These are phyloP conservation scores for Leptosomus discolor DNA, from an alignment of 2,113 vertebrate species.

Conservation along the genomic window DNA sequence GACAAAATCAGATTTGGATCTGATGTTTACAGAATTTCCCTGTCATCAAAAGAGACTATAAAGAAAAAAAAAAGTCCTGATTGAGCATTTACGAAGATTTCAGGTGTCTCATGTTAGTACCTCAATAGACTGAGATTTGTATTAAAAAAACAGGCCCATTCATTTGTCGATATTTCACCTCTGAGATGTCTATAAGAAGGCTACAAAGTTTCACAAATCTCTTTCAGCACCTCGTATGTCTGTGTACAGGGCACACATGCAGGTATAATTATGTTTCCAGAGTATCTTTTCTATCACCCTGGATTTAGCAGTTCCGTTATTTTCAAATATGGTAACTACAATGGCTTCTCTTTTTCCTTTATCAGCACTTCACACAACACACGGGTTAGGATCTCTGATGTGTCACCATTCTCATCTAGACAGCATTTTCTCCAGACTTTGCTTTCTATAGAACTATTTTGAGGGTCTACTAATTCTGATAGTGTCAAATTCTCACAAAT, in stretches of 20 bases:
- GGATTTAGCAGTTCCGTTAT: background rate
- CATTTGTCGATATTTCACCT: background rate
- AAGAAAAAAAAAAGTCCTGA: background rate
- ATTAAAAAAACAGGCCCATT: background rate
- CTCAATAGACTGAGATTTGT: background rate
- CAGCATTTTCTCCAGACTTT: background rate
- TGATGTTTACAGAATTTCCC: background rate
- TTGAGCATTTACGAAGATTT: background rate
- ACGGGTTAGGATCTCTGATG: background rate
- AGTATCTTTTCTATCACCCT: background rate
- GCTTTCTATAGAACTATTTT: background rate
- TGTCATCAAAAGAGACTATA: background rate
- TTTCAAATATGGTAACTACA: background rate
- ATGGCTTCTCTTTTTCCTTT: background rate
- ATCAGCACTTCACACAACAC: background rate
- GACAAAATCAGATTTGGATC: background rate
- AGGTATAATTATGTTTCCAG: background rate
- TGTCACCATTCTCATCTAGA: background rate
- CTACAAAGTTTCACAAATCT: background rate
- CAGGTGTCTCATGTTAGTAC: background rate
- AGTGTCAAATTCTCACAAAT: background rate
- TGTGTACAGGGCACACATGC: background rate
- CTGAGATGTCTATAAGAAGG: background rate
- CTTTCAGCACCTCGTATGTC: background rate
- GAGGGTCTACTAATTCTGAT: background rate